Conservation (phyloP, 2,888 invertebrate genomes). For the Meloe dianella region DNA sequence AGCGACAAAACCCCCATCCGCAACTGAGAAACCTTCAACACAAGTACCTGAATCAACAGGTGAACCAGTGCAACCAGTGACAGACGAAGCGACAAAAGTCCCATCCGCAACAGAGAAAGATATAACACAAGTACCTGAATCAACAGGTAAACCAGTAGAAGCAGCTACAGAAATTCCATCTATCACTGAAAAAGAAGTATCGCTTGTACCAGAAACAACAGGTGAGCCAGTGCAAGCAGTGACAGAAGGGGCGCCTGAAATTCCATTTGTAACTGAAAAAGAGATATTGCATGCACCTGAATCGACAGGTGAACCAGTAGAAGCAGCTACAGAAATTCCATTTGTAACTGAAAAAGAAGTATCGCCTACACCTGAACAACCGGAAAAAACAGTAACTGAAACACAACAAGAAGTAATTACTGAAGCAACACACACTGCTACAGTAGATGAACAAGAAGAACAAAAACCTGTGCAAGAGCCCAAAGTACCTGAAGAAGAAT, state of each 20-base stretch:
- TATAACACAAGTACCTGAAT: not conserved
- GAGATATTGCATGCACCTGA: not conserved
- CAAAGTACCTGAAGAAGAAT: not conserved
- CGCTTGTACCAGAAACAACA: not conserved
- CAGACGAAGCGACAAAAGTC: not conserved
- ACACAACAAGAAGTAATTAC: constrained; percentile 7
- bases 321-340: not conserved
- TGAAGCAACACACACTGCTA: not conserved
- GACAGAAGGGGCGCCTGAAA: not conserved
- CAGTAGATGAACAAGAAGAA: not conserved
- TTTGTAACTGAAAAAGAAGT: not conserved
- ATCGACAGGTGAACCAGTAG: not conserved
- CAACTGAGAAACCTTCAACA: not conserved
- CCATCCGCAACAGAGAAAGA: not conserved
- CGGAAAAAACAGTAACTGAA: constrained; percentile 4
- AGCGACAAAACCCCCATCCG: too few species aligned
- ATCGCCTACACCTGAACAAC: constrained; percentile 5
- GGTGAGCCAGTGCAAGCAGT: constrained; percentile 14
- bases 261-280: not conserved
- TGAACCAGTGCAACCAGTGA: constrained; percentile 13
- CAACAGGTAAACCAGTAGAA: too few species aligned
- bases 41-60: not conserved
- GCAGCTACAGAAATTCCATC: constrained; percentile 3
- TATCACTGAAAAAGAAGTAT: constrained; percentile 3
- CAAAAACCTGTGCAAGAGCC: constrained; percentile 3